Percentiles rank a stretch among this genome's conserved stretches.
Conservation (phyloP, 2,888 invertebrate genomes). For the Cenopis cana region DNA sequence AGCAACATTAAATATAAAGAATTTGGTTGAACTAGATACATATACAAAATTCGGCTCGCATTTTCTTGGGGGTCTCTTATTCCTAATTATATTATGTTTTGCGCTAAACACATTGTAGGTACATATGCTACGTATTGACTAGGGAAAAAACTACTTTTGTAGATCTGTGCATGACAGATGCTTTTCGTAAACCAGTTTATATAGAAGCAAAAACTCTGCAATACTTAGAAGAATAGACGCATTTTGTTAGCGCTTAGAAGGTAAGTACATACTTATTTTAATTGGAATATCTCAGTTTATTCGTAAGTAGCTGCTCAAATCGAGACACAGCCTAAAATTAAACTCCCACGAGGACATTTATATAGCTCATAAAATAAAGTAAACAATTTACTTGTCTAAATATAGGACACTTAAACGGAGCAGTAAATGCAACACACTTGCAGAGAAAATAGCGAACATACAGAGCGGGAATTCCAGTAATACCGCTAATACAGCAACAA, state of each 20-base stretch:
- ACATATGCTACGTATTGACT: too few relatives aligned
- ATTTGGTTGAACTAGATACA: too few relatives aligned
- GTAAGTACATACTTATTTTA: not conserved
- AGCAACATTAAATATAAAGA: too few relatives aligned
- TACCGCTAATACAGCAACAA: conserved; percentile 53
- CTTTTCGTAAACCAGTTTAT: too few relatives aligned
- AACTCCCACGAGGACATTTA: conserved; percentile 9
- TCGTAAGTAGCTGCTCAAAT: not conserved
- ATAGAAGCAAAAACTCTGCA: not conserved
- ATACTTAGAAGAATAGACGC: not conserved
- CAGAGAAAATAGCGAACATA: conserved; percentile 33
- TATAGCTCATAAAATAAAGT: conserved; percentile 27
- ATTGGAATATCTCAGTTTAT: too few relatives aligned
- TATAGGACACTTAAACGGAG: conserved; percentile 31
- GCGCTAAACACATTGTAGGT: too few relatives aligned
- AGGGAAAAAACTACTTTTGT: too few relatives aligned
- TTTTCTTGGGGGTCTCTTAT: too few relatives aligned
- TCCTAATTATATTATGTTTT: too few relatives aligned
- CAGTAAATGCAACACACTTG: conserved; percentile 41
- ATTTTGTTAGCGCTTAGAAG: not conserved
- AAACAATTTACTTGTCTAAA: conserved; percentile 26
- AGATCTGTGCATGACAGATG: too few relatives aligned
- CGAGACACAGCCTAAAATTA: not conserved
- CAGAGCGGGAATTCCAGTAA: conserved; percentile 41
- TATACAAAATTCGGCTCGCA: too few relatives aligned